A percentile compares a stretch with the other conserved stretches of the same genome.
These are phyloP conservation scores for Trachelus stipa DNA, from an alignment of 2,888 invertebrate genomes.

Conservation along the genomic window DNA sequence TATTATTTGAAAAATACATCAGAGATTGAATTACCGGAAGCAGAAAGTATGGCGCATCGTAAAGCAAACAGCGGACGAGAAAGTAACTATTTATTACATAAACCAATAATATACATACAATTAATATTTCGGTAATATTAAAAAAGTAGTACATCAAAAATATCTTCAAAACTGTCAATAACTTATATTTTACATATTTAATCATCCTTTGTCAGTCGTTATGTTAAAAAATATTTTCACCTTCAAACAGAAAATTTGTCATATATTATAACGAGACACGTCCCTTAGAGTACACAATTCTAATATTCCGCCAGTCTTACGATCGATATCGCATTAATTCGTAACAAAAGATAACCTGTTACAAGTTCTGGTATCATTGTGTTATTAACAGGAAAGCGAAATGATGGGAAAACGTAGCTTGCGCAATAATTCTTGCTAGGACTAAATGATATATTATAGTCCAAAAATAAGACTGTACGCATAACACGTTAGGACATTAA, in stretches of 20 bases:
- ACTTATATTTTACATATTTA: background rate
- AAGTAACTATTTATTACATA: conserved; percentile 44
- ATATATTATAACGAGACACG: background rate
- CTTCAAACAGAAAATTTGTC: background rate
- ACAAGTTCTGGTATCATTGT: conserved; percentile 8
- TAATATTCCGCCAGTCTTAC: conserved; percentile 33
- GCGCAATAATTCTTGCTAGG: conserved; percentile 1
- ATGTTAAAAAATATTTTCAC: background rate
- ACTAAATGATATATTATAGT: too few species aligned
- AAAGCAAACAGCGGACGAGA: conserved; percentile 49
- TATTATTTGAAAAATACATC: conserved; percentile 71
- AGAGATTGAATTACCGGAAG: conserved; percentile 69
- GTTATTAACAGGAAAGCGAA: background rate
- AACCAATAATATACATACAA: background rate
- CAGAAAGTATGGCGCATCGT: conserved; percentile 49
- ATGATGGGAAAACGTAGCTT: conserved; percentile 10
- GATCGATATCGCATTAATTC: conserved; percentile 52
- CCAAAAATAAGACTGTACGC: background rate
- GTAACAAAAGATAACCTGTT: conserved; percentile 40
- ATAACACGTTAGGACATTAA: background rate
- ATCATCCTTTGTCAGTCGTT: background rate
- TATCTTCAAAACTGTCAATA: background rate
- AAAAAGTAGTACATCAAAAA: background rate
- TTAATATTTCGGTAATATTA: background rate
- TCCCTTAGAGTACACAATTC: conserved; percentile 5